Percentiles rank a stretch among this genome's conserved stretches.
These are phyloP conservation scores for Chaetorhynchus papuensis DNA, from an alignment of 2,113 vertebrate species.

Conservation along the genomic window DNA sequence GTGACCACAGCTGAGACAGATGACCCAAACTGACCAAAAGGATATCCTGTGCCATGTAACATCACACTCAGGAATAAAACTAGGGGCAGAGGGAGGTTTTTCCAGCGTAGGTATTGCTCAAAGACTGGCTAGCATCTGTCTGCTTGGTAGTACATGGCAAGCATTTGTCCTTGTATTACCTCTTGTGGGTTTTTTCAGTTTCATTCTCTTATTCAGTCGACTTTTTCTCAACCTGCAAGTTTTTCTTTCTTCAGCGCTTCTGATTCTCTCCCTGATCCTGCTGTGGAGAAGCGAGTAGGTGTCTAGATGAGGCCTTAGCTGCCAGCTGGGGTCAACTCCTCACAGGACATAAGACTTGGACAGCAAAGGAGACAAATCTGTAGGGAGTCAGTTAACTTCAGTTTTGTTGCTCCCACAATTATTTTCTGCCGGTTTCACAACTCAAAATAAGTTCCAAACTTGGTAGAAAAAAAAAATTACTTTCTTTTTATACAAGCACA, in stretches of 20 bases:
- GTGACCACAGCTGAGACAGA: background rate
- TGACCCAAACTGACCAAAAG: background rate
- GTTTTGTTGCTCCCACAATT: background rate
- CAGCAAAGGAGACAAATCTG: background rate
- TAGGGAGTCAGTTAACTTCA: background rate
- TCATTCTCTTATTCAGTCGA: background rate
- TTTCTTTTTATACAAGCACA: background rate
- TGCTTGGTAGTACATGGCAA: background rate
- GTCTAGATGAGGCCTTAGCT: background rate
- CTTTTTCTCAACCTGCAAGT: background rate
- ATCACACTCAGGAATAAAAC: background rate
- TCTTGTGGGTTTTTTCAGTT: background rate
- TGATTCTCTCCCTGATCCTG: background rate
- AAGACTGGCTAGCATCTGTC: background rate
- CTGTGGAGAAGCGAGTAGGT: background rate
- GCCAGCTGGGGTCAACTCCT: rapidly evolving
- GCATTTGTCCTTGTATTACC: background rate
- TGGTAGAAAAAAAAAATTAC: background rate
- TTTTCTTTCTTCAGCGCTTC: background rate
- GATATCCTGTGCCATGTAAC: background rate
- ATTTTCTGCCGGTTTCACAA: background rate
- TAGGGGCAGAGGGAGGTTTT: background rate
- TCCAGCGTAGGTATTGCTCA: background rate
- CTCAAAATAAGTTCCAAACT: background rate
- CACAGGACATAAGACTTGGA: background rate